Percentiles rank a stretch among this genome's conserved stretches.
Evolutionary conservation across 2,888 invertebrate genomes (phyloP).

Genomic region (Philonicus albiceps): DNA sequence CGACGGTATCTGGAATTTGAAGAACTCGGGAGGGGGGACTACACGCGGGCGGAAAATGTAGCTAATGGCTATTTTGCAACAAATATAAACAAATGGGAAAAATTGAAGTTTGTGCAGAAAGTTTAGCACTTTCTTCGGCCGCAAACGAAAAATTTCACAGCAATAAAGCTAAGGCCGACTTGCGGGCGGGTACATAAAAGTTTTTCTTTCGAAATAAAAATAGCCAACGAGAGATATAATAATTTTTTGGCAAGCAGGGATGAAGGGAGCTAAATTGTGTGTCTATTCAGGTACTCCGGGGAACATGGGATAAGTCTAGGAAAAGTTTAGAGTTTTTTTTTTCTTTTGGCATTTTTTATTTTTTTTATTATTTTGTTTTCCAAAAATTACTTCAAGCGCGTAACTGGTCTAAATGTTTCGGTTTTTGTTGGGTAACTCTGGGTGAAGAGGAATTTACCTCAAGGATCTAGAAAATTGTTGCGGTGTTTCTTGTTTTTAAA

Average conservation of each 20-base stretch:
- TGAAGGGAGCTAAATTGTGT: neutral
- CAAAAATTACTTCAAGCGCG: neutral
- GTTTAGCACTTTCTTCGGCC: neutral
- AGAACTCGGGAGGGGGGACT: neutral
- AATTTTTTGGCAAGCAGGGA: neutral
- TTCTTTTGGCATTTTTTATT: neutral
- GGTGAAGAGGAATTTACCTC: neutral
- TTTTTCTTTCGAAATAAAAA: neutral
- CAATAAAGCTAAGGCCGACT: neutral
- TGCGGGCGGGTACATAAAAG: neutral
- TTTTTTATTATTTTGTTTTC: neutral
- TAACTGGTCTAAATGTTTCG: neutral
- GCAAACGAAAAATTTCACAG: neutral
- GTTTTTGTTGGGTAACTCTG: neutral
- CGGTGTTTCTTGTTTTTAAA: neutral
- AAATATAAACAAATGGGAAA: constrained; percentile 11
- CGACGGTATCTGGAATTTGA: neutral
- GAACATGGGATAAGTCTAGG: neutral
- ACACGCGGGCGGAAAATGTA: neutral
- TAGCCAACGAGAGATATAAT: neutral
- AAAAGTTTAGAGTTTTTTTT: neutral
- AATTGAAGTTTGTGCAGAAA: constrained; percentile 1
- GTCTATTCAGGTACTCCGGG: neutral
- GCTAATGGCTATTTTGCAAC: neutral
- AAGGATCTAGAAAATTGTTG: neutral